Base-by-base conservation (phyloP, 2,797 vertebrate genomes). In the Muraenolepis orangiensis region DNA sequence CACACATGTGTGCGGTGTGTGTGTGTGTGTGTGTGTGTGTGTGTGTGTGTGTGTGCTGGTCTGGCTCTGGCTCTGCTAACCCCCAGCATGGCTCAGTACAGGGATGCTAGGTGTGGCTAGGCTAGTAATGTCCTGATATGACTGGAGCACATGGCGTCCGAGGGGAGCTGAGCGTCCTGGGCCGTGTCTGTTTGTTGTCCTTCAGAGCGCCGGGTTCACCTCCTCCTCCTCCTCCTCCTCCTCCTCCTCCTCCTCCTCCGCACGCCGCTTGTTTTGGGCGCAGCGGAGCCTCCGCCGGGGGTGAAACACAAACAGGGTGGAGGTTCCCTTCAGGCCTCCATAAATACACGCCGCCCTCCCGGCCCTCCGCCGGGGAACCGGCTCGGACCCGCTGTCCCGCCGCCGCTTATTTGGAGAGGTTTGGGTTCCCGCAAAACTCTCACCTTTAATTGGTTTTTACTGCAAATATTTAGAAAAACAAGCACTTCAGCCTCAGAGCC, bases 391-490 rank as follows among this genome's bases (percentile, higher is more conserved):
- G 68, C 81, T 73, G 69, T 77, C 20, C 77, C 0, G 1, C 74
- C 20, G 2, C 80, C 87, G 23, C 80, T 91, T 92, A 90, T 92
- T 92, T 93, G 75, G 80, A 87, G 80, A 93, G 85, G 84, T 87
- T 94, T 78, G 4, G 78, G 88, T 93, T 92, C 89, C 92, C 79
- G 78, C 82, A 89, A 86, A 91, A 89, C 73, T 83, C 84, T 89
- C 90, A 74, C 71, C 80, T 90, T 90, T 91, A 90, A 92, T 93
- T 90, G 82, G 84, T 83, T 92, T 90, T 88, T 75, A 80, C 82
- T 88, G 78, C 74, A 91, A 92, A 92, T 91, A 90, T 93, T 93
- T 93, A 85, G 82, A 84, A 72, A 87, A 90, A 85, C 77, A 76
- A 74, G 26, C 10, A 26, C 18, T 4, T n/a, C 18, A 20, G 5